A percentile compares a stretch with the other conserved stretches of the same genome.
phyloP scores from a whole-genome alignment of 2,797 vertebrate species.

The Mustela erminea region DNA sequence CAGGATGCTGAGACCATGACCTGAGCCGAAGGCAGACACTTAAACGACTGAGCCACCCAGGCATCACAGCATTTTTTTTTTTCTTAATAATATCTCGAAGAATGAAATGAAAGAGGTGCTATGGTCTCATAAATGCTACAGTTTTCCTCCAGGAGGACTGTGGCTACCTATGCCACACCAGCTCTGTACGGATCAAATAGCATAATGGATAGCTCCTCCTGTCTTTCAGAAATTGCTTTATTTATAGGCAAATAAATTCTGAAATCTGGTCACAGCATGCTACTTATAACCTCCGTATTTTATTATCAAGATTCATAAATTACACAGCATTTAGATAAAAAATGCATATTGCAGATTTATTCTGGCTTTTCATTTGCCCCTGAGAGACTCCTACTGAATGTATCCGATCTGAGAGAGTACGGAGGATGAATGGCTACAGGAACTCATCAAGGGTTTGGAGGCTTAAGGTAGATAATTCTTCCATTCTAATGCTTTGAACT shows the following conservation, averaged over 20 bases:
- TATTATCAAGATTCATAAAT: slow-evolving; percentile 76
- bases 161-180: background rate
- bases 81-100: background rate
- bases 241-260: slow-evolving; percentile 17
- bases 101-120: background rate
- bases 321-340: slow-evolving; percentile 59
- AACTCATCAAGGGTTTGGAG: slow-evolving; percentile 70
- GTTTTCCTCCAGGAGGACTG: background rate
- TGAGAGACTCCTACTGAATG: slow-evolving; percentile 69
- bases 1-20: too few species aligned
- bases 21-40: too few species aligned
- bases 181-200: background rate
- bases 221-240: slow-evolving; percentile 57
- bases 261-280: slow-evolving; percentile 64
- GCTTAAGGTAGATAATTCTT: slow-evolving; percentile 74
- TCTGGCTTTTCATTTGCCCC: slow-evolving; percentile 70
- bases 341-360: slow-evolving; percentile 62
- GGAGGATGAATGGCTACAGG: slow-evolving; percentile 60
- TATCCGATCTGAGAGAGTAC: slow-evolving; percentile 65
- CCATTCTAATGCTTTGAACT: slow-evolving; percentile 77
- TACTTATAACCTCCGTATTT: slow-evolving; percentile 63
- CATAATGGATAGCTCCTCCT: background rate
- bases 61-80: background rate
- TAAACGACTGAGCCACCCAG: too few species aligned
- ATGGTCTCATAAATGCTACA: background rate